Evolutionary conservation across 2,113 vertebrate genomes (phyloP), one percentile per base, ranked within the genome.

Genomic region (Anas platyrhynchos): DNA sequence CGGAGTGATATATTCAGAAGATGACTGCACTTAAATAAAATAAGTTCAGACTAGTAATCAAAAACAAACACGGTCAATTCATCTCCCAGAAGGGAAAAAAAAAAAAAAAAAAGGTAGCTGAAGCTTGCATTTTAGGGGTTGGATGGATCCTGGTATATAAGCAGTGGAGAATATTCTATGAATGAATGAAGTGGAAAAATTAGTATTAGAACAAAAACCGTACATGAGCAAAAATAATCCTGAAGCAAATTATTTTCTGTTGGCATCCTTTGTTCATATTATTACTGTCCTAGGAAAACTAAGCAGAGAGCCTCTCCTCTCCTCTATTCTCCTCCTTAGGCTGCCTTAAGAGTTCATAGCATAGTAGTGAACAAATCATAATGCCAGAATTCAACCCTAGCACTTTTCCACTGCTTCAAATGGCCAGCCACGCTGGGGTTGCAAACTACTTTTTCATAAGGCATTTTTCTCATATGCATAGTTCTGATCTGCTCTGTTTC

Each of bases 31-130:
- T 96, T 96, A 88, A 94, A 90, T 86, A 86, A 92, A 91, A 26
- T 44, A 86, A 96, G 91, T 96, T 96, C 94, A 95, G 86, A 92
- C 77, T 52, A 77, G 86, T 96, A 95, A 96, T 96, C 93, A 93
- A 95, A 96, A 95, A 2, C 93, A 94, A 96, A 94, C 84, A 94
- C 41, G 81, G 90, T 86, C 54, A 91, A 78, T 74, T 65, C 56
- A 79, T 94, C 77, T 86, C 69, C n/a, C 11, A 83, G 36, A 48
- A 34, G n/a, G n/a, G 36, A 26, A 65, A 82, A n/a, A 76, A 65
- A 65, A 58, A 54, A 21, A 48, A 38, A 38, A 38, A 38, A 38
- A 38, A 48, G 5, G 63, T 9, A n/a, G 29, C 38, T 74, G 59
- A 69, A 93, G 69, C 34, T 58, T 61, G 14, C 13, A 41, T 82